Evolutionary conservation across 2,797 vertebrate species (phyloP).

Genomic region (Gouania willdenowi): DNA sequence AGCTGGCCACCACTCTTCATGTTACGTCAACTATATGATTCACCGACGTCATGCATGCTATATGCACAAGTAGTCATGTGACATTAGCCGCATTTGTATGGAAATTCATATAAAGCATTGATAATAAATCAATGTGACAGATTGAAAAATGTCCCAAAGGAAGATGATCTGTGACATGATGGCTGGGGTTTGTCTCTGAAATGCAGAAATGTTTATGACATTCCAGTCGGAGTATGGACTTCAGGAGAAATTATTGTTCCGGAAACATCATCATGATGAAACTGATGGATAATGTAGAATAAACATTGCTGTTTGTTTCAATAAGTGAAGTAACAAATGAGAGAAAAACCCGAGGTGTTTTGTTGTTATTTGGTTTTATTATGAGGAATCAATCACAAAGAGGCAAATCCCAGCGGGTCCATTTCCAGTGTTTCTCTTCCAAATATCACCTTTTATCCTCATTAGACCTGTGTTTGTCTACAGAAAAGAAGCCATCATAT

Average conservation of each 20-base stretch:
- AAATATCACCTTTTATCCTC: too few species aligned
- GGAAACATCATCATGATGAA: neutral
- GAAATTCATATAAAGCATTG: conserved; percentile 2
- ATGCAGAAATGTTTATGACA: neutral
- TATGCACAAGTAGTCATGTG: conserved; percentile 3
- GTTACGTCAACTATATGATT: conserved; percentile 9
- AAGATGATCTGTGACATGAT: conserved; percentile 19
- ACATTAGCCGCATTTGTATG: conserved; percentile 1
- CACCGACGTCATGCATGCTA: neutral
- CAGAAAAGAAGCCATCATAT: too few species aligned
- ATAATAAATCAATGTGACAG: conserved; percentile 18
- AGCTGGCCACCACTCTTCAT: conserved; percentile 21
- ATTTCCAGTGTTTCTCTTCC: too few species aligned
- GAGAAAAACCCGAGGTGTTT: too few species aligned
- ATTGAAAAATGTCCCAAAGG: conserved; percentile 14
- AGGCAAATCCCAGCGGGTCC: too few species aligned
- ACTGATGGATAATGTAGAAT: neutral
- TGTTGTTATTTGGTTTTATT: too few species aligned
- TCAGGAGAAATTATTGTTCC: neutral
- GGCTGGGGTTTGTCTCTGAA: neutral
- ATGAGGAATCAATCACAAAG: too few species aligned
- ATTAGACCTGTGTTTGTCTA: too few species aligned
- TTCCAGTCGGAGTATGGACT: neutral
- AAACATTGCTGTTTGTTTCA: conserved; percentile 4
- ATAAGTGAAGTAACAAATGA: too few species aligned